These are phyloP conservation scores for Campopleginae sp. DNA, from an alignment of 2,888 invertebrate species.

Conservation along the genomic window DNA sequence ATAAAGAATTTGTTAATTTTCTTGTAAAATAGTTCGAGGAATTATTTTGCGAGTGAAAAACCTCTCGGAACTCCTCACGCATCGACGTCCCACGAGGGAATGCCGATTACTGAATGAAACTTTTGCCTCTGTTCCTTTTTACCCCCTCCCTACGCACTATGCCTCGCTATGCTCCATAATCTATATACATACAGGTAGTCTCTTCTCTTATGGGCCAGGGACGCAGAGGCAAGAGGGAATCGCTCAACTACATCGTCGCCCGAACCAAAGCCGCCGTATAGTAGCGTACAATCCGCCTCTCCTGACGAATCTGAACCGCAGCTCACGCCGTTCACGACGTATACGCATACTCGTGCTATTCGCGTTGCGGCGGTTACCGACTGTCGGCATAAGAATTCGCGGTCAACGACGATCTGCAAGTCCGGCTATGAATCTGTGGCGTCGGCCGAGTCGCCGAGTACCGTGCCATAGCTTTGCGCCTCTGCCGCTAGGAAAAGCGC, in stretches of 20 bases:
- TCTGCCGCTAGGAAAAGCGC: background rate
- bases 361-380: too few relatives aligned
- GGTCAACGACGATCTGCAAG: too few relatives aligned
- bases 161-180: background rate
- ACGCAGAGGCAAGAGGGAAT: background rate
- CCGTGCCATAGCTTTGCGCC: background rate
- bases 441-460: too few relatives aligned
- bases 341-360: too few relatives aligned
- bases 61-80: constrained; percentile 56
- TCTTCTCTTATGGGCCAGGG: background rate
- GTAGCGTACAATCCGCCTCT: background rate
- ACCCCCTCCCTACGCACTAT: constrained; percentile 20
- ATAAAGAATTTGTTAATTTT: background rate
- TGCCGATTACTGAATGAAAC: constrained; percentile 71
- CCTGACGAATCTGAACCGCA: too few relatives aligned
- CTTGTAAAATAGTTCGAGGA: background rate
- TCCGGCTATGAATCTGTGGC: too few relatives aligned
- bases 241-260: background rate
- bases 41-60: background rate
- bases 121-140: constrained; percentile 45
- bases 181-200: background rate
- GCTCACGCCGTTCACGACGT: too few relatives aligned
- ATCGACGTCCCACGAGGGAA: constrained; percentile 70
- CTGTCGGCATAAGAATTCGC: too few relatives aligned
- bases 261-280: background rate